These are phyloP conservation scores for Linurgus olivaceus DNA, from an alignment of 2,797 vertebrate species.

Conservation along the genomic window DNA sequence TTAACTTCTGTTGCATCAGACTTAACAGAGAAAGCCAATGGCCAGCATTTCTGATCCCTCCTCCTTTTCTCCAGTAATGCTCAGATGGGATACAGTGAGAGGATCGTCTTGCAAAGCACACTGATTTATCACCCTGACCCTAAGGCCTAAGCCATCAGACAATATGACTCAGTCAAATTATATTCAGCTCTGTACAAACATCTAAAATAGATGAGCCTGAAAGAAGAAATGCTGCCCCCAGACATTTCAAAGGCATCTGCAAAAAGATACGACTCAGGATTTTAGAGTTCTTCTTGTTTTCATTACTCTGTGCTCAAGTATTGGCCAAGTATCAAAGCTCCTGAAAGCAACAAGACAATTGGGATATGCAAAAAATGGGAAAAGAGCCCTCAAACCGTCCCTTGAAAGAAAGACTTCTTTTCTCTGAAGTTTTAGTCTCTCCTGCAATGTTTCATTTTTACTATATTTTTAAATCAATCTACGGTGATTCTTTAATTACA, in stretches of 20 bases:
- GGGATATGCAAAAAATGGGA: not conserved
- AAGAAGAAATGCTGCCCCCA: slow-evolving; percentile 18
- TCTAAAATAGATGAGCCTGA: not conserved
- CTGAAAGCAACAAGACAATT: not conserved
- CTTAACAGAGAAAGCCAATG: not conserved
- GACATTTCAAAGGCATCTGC: slow-evolving; percentile 38
- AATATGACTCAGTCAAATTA: not conserved
- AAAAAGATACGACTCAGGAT: slow-evolving; percentile 1
- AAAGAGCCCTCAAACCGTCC: not conserved
- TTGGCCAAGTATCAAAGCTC: not conserved
- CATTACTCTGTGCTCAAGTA: slow-evolving; percentile 2
- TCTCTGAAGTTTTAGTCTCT: not conserved
- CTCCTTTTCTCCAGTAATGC: not conserved
- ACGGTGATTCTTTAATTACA: slow-evolving; percentile 8
- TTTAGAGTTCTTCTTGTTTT: slow-evolving; percentile 38
- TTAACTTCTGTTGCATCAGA: not conserved
- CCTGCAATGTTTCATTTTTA: not conserved
- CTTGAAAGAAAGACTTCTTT: not conserved
- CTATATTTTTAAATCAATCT: not conserved
- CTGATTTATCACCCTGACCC: not conserved
- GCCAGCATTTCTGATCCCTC: not conserved
- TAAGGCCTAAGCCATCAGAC: not conserved
- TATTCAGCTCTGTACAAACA: not conserved
- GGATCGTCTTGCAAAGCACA: not conserved
- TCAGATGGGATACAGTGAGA: not conserved